Evolutionary conservation across 2,797 vertebrate genomes (phyloP).

Genomic region (Acrocephalus scirpaceus): DNA sequence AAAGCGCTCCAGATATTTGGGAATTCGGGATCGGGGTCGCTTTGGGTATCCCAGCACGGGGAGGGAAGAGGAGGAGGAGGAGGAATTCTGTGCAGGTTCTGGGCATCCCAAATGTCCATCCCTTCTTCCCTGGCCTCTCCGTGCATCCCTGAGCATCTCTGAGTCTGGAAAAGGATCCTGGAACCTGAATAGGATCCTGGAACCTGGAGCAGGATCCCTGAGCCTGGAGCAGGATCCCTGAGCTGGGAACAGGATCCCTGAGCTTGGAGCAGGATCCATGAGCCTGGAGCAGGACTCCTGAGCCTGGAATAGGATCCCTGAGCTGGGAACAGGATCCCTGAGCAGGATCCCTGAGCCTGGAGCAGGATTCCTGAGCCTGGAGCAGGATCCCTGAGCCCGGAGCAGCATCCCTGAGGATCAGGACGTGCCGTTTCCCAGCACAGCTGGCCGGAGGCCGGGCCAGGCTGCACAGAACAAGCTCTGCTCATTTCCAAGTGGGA

Average conservation of each 20-base stretch:
- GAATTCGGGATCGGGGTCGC: fast-evolving
- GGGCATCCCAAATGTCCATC: background rate
- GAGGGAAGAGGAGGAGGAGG: background rate
- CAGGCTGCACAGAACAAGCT: conserved; percentile 42
- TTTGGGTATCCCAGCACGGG: background rate
- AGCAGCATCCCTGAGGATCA: background rate
- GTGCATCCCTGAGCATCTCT: background rate
- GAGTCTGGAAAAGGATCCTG: background rate
- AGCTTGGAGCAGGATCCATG: too few relatives aligned
- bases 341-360: too few relatives aligned
- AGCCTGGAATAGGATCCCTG: too few relatives aligned
- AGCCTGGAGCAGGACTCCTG: too few relatives aligned
- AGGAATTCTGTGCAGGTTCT: background rate
- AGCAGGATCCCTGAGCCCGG: too few relatives aligned
- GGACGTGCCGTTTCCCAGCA: background rate
- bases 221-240: too few relatives aligned
- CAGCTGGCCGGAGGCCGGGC: background rate
- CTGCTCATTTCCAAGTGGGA: fast-evolving
- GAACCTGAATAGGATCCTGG: background rate
- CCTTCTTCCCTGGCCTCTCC: background rate
- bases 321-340: too few relatives aligned
- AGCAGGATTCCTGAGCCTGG: too few relatives aligned
- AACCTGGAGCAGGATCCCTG: background rate
- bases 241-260: too few relatives aligned
- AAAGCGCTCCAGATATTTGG: fast-evolving